Conservation (phyloP, 2,888 invertebrate genomes). For the Hydrotaea diabolus region DNA sequence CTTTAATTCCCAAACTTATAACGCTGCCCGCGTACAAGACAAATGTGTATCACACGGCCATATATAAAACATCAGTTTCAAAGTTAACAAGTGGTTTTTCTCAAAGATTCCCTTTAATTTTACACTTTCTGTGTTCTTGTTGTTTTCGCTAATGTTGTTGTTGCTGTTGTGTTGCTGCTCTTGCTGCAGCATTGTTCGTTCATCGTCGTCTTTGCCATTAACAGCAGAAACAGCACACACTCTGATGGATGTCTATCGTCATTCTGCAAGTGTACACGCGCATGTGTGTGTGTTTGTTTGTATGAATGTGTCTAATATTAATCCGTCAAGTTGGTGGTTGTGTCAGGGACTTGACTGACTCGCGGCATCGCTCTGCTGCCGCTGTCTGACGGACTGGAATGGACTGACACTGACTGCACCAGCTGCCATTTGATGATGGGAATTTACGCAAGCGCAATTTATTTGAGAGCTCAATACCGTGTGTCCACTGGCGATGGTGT, state of each 20-base stretch:
- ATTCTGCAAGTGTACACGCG: neutral
- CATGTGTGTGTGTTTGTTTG: conserved; percentile 23
- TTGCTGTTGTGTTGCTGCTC: conserved; percentile 69
- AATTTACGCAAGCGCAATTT: conserved; percentile 66
- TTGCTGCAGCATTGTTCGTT: conserved; percentile 66
- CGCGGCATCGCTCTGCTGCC: too few species aligned
- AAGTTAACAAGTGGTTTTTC: conserved; percentile 64
- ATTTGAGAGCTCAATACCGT: conserved; percentile 45
- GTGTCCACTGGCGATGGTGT: conserved; percentile 29
- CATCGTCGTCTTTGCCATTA: conserved; percentile 39
- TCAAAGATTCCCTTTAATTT: conserved; percentile 68
- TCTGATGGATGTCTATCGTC: conserved; percentile 43
- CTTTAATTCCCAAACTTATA: too few species aligned
- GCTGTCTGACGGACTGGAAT: neutral
- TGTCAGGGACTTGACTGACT: conserved; percentile 2
- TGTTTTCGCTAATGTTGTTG: conserved; percentile 55
- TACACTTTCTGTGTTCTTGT: conserved; percentile 70
- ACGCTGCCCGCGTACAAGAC: neutral
- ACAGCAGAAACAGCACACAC: neutral
- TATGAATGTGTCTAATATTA: conserved; percentile 62
- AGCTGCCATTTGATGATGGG: conserved; percentile 60
- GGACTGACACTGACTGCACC: conserved; percentile 50
- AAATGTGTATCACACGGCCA: neutral
- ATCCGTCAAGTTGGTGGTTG: conserved; percentile 55
- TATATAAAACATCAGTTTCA: conserved; percentile 21